phyloP scores from a whole-genome alignment of 2,113 vertebrate genomes.

The Echinops telfairi region DNA sequence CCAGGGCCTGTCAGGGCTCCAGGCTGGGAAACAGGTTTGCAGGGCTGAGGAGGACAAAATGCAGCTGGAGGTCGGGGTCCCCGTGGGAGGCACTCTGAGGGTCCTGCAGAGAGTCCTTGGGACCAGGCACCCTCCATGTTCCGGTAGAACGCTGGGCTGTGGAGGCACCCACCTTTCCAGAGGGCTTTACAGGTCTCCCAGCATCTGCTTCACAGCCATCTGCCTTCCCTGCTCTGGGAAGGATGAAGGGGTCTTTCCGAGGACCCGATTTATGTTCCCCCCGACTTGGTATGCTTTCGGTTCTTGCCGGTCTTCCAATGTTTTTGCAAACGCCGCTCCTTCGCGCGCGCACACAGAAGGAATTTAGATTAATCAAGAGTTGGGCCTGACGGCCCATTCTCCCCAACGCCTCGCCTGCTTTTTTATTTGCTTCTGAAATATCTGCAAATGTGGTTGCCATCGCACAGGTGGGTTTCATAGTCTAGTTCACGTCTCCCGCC shows the following conservation, averaged over 20 bases:
- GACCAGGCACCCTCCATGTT: neutral
- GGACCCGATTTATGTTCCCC: neutral
- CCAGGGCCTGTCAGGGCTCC: neutral
- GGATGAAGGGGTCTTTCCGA: accelerated
- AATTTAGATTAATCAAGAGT: conserved; percentile 28
- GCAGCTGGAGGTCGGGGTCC: neutral
- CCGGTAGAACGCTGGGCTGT: neutral
- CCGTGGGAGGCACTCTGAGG: neutral
- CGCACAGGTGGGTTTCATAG: neutral
- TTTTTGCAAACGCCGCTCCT: neutral
- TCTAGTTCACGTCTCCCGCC: neutral
- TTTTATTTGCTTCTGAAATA: neutral
- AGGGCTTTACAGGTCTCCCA: neutral
- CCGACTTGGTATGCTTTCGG: neutral
- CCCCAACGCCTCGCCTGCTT: neutral
- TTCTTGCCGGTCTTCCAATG: neutral
- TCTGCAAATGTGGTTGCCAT: neutral
- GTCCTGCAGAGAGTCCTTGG: neutral
- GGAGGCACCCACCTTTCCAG: neutral
- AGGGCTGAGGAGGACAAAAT: neutral
- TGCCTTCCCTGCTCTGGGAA: accelerated
- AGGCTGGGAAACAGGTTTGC: conserved; percentile 2
- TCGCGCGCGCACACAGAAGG: conserved; percentile 21
- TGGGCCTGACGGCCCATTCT: neutral
- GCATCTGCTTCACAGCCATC: neutral